A percentile compares a stretch with the other conserved stretches of the same genome.
Conservation (phyloP, 2,113 vertebrate species). For the Eretmochelys imbricata region DNA sequence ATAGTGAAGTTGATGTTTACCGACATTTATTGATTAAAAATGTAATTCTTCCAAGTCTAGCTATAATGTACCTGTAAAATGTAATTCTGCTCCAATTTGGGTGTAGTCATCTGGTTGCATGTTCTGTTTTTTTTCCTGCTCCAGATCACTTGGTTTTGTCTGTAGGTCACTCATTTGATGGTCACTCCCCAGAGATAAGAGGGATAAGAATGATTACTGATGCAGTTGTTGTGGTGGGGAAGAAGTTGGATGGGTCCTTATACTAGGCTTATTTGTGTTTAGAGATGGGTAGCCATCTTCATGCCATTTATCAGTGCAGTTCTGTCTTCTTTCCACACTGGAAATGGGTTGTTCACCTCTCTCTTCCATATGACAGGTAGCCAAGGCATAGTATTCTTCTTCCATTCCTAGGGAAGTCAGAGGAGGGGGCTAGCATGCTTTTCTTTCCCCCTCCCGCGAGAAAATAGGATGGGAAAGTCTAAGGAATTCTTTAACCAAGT, state of each 20-base stretch:
- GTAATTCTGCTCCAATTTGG: background rate
- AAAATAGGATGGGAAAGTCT: fast-evolving
- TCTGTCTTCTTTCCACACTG: background rate
- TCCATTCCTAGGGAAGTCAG: background rate
- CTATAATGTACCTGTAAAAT: background rate
- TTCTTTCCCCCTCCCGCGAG: background rate
- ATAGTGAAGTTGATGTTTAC: background rate
- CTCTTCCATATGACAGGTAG: too few relatives aligned
- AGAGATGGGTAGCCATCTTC: background rate
- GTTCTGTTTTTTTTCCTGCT: background rate
- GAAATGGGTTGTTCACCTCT: background rate
- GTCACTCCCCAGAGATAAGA: background rate
- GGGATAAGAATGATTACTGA: background rate
- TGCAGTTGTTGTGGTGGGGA: background rate
- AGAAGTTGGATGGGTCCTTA: background rate
- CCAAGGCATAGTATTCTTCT: too few relatives aligned
- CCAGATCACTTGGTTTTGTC: background rate
- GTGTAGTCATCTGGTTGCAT: background rate
- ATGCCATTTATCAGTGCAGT: background rate
- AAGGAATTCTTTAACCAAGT: background rate
- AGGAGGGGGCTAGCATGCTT: fast-evolving
- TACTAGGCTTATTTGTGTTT: background rate
- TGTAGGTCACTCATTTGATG: background rate
- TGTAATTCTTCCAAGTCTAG: background rate
- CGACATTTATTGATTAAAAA: background rate